Evolutionary conservation across 37 sponge, comb jelly and placozoan species (phyloP).

Genomic region (Crambe crambe): DNA sequence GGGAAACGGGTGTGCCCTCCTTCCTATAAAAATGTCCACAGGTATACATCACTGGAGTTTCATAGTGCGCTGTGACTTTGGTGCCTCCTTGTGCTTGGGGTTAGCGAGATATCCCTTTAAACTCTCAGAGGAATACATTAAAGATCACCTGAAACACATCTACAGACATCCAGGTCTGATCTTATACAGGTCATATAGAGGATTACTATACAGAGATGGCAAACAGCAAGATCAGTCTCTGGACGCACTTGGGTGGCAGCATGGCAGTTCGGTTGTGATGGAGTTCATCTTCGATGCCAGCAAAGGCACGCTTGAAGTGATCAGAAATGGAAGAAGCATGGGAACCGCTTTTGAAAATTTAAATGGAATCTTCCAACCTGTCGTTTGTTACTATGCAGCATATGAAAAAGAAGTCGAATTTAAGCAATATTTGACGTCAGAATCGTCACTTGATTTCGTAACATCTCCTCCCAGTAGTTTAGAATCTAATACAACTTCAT

Average conservation of each 20-base stretch:
- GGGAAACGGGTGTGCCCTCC: conserved; percentile 41
- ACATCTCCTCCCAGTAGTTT: not conserved
- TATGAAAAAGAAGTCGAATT: conserved; percentile 57
- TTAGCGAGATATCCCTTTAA: conserved; percentile 37
- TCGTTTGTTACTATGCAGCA: conserved; percentile 54
- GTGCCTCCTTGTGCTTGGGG: conserved; percentile 51
- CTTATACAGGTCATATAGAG: conserved; percentile 59
- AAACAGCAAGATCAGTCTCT: conserved; percentile 9
- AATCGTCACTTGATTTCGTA: not conserved
- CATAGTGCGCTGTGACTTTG: conserved; percentile 38
- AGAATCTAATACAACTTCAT: not conserved
- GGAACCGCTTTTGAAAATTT: conserved; percentile 50
- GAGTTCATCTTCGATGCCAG: conserved; percentile 29
- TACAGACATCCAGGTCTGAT: conserved; percentile 35
- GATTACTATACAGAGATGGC: conserved; percentile 49
- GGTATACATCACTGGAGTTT: conserved; percentile 41
- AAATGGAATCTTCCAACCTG: conserved; percentile 39
- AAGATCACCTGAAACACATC: conserved; percentile 24
- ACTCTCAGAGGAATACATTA: conserved; percentile 11
- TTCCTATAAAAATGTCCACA: conserved; percentile 3
- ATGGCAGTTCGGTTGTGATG: conserved; percentile 4
- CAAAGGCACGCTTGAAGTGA: conserved; percentile 33
- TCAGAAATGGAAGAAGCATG: conserved; percentile 14
- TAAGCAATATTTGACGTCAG: conserved; percentile 5
- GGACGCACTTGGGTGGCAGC: conserved; percentile 27